phyloP scores from a whole-genome alignment of 2,888 invertebrate genomes.

The Steinernema carpocapsae region DNA sequence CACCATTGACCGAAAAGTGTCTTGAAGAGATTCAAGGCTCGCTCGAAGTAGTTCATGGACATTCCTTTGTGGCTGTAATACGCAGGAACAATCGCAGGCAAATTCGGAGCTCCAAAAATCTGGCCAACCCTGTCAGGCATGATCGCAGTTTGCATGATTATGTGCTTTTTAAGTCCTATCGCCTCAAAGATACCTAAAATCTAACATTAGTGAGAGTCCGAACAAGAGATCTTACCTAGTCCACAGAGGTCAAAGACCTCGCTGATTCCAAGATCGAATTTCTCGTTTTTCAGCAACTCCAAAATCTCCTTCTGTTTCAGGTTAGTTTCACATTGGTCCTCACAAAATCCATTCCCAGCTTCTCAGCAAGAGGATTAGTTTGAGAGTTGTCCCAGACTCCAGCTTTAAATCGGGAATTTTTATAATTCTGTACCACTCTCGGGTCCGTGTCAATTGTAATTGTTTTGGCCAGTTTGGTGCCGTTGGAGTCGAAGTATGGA shows the following conservation, averaged over 20 bases:
- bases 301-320: slow-evolving; percentile 38
- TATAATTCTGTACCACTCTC: background rate
- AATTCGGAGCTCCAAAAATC: slow-evolving; percentile 15
- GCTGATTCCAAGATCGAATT: slow-evolving; percentile 49
- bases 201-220: background rate
- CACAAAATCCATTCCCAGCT: slow-evolving; percentile 37
- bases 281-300: slow-evolving; percentile 43
- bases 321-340: slow-evolving; percentile 42
- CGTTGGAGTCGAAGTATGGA: slow-evolving; percentile 1
- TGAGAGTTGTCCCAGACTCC: background rate
- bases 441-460: slow-evolving; percentile 30
- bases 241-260: slow-evolving; percentile 51
- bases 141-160: background rate
- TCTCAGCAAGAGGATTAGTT: background rate
- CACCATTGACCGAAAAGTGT: background rate
- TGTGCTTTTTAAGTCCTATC: slow-evolving; percentile 41
- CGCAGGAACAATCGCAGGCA: slow-evolving; percentile 18
- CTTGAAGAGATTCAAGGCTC: slow-evolving; percentile 22
- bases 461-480: slow-evolving; percentile 29
- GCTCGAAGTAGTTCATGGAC: slow-evolving; percentile 30
- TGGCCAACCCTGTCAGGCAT: background rate
- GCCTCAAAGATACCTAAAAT: slow-evolving; percentile 47
- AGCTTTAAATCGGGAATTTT: background rate
- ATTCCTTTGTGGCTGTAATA: background rate
- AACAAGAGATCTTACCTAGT: slow-evolving; percentile 38